phyloP scores from a whole-genome alignment of 2,113 vertebrate species.

The Anhinga rufa region DNA sequence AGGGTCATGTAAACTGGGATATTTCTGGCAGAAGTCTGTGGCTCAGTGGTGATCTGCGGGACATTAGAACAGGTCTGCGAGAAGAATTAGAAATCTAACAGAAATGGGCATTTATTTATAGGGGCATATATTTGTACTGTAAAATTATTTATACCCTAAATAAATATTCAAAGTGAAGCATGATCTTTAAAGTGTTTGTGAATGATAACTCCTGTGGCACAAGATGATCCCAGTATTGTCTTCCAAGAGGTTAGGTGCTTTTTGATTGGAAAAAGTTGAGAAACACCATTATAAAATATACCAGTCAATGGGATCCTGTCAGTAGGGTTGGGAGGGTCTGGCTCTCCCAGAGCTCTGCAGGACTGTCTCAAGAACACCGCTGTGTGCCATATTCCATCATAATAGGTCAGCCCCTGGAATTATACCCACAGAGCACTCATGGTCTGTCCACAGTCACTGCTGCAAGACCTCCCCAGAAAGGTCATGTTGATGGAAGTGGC shows the following conservation, averaged over 20 bases:
- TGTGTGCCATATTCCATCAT: accelerated
- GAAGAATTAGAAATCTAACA: not conserved
- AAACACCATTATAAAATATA: not conserved
- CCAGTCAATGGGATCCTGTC: not conserved
- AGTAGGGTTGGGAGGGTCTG: not conserved
- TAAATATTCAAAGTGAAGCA: not conserved
- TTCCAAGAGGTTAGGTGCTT: not conserved
- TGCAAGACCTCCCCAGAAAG: not conserved
- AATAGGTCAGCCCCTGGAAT: not conserved
- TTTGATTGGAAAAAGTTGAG: not conserved
- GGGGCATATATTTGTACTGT: not conserved
- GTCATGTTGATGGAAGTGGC: not conserved
- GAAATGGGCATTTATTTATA: not conserved
- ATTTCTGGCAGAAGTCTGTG: not conserved
- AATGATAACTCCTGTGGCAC: not conserved
- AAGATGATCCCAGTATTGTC: not conserved
- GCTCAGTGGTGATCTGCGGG: not conserved
- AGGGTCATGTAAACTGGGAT: not conserved
- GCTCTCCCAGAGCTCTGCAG: not conserved
- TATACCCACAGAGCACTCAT: not conserved
- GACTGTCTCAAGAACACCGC: not conserved
- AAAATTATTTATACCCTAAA: not conserved
- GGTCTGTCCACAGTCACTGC: not conserved
- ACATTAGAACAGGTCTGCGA: not conserved
- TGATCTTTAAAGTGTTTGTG: not conserved